phyloP scores from a whole-genome alignment of 1,140 invertebrate species.

The Acyrthosiphon pisum region DNA sequence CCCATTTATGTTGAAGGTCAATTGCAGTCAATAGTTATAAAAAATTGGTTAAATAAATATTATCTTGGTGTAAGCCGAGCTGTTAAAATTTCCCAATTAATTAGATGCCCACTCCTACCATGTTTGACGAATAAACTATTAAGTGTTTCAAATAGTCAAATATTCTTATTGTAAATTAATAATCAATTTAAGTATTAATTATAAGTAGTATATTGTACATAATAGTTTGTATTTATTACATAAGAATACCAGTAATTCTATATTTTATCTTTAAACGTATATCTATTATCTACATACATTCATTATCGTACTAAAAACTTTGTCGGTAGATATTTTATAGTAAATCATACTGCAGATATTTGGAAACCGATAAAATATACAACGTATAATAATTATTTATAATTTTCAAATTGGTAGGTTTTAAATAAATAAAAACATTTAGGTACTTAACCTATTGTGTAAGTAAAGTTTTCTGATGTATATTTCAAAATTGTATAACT shows the following conservation, averaged over 20 bases:
- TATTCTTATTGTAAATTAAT: not conserved
- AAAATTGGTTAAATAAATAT: not conserved
- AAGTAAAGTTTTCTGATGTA: too few relatives aligned
- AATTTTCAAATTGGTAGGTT: too few relatives aligned
- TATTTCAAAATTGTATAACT: too few relatives aligned
- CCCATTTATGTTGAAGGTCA: not conserved
- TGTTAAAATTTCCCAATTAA: conserved; percentile 27
- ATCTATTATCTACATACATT: not conserved
- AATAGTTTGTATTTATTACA: not conserved
- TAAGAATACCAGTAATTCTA: not conserved
- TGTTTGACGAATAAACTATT: not conserved
- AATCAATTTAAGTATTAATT: not conserved
- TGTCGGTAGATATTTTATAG: too few relatives aligned
- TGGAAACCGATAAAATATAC: too few relatives aligned
- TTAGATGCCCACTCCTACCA: not conserved
- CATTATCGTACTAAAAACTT: not conserved
- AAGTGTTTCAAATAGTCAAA: not conserved
- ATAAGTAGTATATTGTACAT: not conserved
- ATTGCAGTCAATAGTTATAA: not conserved
- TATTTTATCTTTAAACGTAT: not conserved
- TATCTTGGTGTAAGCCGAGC: not conserved
- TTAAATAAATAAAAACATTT: too few relatives aligned
- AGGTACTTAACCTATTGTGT: too few relatives aligned
- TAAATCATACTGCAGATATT: too few relatives aligned
- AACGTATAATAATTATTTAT: too few relatives aligned